Conservation (phyloP, 2,888 invertebrate species). For the Drosophila kambysellisi region DNA sequence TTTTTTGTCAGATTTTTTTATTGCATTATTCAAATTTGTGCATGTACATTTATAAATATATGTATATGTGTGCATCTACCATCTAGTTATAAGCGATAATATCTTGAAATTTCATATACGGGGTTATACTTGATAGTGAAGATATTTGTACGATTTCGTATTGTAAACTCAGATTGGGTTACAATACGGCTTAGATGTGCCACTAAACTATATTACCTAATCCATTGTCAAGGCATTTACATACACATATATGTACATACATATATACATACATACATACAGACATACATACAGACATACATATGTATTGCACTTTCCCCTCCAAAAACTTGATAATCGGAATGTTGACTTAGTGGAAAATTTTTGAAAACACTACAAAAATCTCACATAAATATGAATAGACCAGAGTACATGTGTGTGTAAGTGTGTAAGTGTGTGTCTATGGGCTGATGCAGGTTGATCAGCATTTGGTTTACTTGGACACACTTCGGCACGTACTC, state of each 20-base stretch:
- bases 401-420: conserved; percentile 38
- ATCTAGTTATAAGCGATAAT: neutral
- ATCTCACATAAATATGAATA: conserved; percentile 33
- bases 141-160: neutral
- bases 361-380: conserved; percentile 44
- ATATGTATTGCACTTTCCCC: conserved; percentile 47
- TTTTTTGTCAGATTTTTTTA: neutral
- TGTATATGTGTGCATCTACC: neutral
- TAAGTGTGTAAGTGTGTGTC: conserved; percentile 10
- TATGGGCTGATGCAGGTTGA: conserved; percentile 2
- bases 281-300: neutral
- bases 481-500: conserved; percentile 55
- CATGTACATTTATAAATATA: neutral
- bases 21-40: neutral
- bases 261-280: conserved; percentile 4
- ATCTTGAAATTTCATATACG: neutral
- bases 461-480: conserved; percentile 46
- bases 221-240: conserved; percentile 4
- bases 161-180: neutral
- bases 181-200: neutral
- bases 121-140: neutral
- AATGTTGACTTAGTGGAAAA: conserved; percentile 69
- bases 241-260: neutral
- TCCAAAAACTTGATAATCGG: conserved; percentile 41
- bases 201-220: conserved; percentile 3